Evolutionary conservation across 2,113 vertebrate species (phyloP).

Genomic region (Tetrax tetrax): DNA sequence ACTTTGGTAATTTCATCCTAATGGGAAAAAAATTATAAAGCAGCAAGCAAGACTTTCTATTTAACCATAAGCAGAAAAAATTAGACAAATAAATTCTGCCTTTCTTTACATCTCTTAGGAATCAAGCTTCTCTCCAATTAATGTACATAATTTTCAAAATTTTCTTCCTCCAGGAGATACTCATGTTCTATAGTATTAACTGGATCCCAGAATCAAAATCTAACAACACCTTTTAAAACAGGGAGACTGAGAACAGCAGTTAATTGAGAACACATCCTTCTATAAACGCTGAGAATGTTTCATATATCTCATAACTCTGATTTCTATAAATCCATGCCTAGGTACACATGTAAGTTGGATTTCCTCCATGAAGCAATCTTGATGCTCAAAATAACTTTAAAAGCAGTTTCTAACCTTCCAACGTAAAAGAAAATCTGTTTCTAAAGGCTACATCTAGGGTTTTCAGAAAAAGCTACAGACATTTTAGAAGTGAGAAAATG

Average conservation of each 20-base stretch:
- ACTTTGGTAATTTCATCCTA: constrained; percentile 94
- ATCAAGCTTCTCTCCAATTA: not conserved
- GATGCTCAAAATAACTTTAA: not conserved
- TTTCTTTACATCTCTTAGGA: not conserved
- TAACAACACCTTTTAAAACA: not conserved
- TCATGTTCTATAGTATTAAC: not conserved
- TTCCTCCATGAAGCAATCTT: not conserved
- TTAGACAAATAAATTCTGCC: not conserved
- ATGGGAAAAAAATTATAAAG: constrained; percentile 24
- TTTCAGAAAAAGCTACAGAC: not conserved
- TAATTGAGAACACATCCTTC: not conserved
- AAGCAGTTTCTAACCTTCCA: not conserved
- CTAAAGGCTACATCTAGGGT: not conserved
- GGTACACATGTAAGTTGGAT: not conserved
- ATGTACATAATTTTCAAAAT: not conserved
- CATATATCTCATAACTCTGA: not conserved
- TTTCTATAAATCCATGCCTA: not conserved
- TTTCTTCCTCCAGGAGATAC: not conserved
- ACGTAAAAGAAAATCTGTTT: not conserved
- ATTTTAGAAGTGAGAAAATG: not conserved
- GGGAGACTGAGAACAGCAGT: not conserved
- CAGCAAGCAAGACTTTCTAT: not conserved
- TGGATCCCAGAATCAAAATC: not conserved
- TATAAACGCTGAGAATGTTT: not conserved
- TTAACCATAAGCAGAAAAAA: not conserved